Evolutionary conservation across 2,888 invertebrate species (phyloP), one percentile per base, ranked within the genome.

Genomic region (Pollenia angustigena): DNA sequence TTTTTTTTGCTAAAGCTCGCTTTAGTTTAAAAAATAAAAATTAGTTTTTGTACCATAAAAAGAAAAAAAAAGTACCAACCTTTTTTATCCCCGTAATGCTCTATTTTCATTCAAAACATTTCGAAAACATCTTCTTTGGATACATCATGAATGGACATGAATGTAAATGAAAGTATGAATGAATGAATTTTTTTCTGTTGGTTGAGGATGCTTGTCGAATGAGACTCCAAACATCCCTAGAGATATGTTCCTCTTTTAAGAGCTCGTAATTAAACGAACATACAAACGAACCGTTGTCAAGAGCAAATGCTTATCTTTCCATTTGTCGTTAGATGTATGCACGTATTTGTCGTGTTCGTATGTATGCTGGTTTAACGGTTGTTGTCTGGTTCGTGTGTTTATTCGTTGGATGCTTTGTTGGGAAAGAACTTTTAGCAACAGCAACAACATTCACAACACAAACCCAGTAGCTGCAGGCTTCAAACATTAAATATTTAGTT

Each of bases 331-430:
- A 8, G 40, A 12, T 52, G 46, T n/a, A 12, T 52, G 46, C 11
- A 32, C 32, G 32, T 32, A 32, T 32, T 32, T 48, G 16, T 52
- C 14, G 23, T 18, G 46, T 44, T 42, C 18, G 69, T 68, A 50
- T 50, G 23, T 64, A 18, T 60, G 42, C 42, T 48, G 40, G 23
- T 60, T 44, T 46, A 76, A 71, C n/a, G 52, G 14, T 40, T 50
- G 9, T 60, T 75, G 48, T 12, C 14, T 56, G 40, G 62, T 75
- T 75, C 12, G 68, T 74, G 10, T 44, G 66, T 79, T 52, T 72
- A 32, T 44, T 66, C 42, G 48, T 79, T 54, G 84, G 84, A 85
- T 85, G 84, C 84, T 85, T 74, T 78, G 72, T 79, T 79, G 78
- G 72, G 12, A 66, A 69, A 48, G 48, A 72, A 72, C 40, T 40